A percentile compares a stretch with the other conserved stretches of the same genome.
These are phyloP conservation scores for Oryzias curvinotus DNA, from an alignment of 2,113 vertebrate genomes.

Conservation along the genomic window DNA sequence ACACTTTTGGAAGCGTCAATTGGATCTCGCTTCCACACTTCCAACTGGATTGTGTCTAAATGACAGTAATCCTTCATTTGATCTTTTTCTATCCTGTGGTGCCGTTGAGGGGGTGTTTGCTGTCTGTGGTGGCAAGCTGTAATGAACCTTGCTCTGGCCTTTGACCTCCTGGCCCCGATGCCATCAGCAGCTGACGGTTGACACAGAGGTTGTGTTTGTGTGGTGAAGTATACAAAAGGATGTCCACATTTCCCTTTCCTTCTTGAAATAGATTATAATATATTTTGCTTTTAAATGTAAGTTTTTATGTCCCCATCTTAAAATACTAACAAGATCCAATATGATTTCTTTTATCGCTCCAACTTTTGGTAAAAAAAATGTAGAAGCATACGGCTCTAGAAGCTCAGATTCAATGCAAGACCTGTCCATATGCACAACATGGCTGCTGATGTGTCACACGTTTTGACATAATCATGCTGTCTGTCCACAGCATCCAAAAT, in stretches of 20 bases:
- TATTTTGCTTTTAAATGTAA: no score
- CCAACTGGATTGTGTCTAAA: conserved; percentile 17
- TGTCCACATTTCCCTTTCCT: not conserved
- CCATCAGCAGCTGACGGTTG: conserved; percentile 50
- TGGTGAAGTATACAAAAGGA: conserved; percentile 5
- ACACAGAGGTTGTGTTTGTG: conserved; percentile 47
- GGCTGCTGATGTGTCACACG: conserved; percentile 43
- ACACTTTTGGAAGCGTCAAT: no score
- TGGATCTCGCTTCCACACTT: not conserved
- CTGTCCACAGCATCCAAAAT: conserved; percentile 48
- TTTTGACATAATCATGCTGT: conserved; percentile 55
- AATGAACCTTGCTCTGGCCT: conserved; percentile 59
- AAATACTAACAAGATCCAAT: no score
- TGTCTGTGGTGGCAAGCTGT: conserved; percentile 39
- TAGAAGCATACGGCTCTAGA: no score
- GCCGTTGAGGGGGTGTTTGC: conserved; percentile 29
- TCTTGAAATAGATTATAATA: no score
- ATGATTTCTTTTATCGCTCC: not conserved
- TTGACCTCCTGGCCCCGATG: conserved; percentile 39
- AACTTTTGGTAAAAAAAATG: not conserved
- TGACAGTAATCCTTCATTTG: conserved; percentile 47
- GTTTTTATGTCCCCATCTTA: no score
- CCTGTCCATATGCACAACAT: conserved; percentile 33
- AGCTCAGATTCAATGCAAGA: conserved; percentile 5
- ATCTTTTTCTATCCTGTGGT: conserved; percentile 26